A percentile compares a stretch with the other conserved stretches of the same genome.
These are phyloP conservation scores for Clangula hyemalis DNA, from an alignment of 2,797 vertebrate species.

Conservation along the genomic window DNA sequence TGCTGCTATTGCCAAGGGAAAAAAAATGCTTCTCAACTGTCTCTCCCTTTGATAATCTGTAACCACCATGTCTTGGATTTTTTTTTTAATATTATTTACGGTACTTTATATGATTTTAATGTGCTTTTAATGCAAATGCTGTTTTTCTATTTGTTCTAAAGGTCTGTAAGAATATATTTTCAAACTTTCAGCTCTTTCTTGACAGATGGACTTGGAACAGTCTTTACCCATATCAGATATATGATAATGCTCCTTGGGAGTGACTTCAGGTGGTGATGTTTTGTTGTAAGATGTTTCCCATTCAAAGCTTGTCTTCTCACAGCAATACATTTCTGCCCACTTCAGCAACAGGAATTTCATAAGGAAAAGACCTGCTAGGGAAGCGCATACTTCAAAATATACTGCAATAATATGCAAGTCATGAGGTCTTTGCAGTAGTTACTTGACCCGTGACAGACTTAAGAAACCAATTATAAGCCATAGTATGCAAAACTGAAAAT, in stretches of 20 bases:
- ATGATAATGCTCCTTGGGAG: neutral
- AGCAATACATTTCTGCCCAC: neutral
- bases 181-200: conserved; percentile 4
- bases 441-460: neutral
- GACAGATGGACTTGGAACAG: conserved; percentile 74
- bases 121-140: conserved; percentile 71
- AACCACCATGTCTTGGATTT: conserved; percentile 48
- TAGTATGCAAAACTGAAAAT: neutral
- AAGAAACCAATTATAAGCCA: neutral
- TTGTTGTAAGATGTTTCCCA: neutral
- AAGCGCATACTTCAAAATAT: neutral
- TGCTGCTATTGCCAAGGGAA: conserved; percentile 44
- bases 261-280: neutral
- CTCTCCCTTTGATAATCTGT: conserved; percentile 52
- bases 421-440: neutral
- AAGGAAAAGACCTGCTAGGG: neutral
- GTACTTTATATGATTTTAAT: conserved; percentile 58
- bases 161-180: conserved; percentile 68
- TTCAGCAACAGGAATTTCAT: neutral
- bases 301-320: neutral
- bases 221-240: conserved; percentile 37
- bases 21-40: neutral
- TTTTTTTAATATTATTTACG: conserved; percentile 48
- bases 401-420: conserved; percentile 15
- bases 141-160: conserved; percentile 67